Evolutionary conservation across 2,113 vertebrate species (phyloP), one percentile per base, ranked within the genome.

Genomic region (Lichenostomus cassidix): DNA sequence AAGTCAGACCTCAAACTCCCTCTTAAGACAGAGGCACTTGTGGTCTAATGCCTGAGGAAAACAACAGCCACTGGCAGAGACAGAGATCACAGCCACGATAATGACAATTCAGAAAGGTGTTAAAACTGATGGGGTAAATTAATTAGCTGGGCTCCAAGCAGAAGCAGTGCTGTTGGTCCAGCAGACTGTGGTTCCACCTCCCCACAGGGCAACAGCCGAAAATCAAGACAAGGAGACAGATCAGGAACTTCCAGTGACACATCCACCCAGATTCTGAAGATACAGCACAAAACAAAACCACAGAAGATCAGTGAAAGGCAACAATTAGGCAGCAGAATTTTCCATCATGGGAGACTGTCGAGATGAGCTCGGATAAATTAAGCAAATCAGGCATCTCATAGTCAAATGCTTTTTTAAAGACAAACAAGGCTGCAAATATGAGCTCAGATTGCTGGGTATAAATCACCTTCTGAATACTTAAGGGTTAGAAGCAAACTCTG

Each of bases 301-400:
- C 1, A 7, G 5, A 14, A 58, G 21, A 74, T 59, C 24, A 27
- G 27, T 10, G 49, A 70, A 77, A 74, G 64, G 35, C 56, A 89
- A 50, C 70, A 56, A 79, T 52, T 12, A 83, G 56, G 29, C 83
- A 75, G 65, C 39, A 64, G 73, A 82, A 81, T 78, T 89, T 65
- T 67, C 80, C 73, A 25, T 49, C 47, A 16, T 2, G 31, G 76
- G 73, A 93, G 80, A 56, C 39, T 5, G 33, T 12, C 0, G 0
- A 88, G 83, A 81, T 44, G 94, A 58, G 64, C 56, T 59, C 10
- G 39, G 96, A 62, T n/a, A 78, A 91, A 94, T 78, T 24, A 79
- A 77, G 46, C 59, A 56, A 77, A 83, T 50, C 19, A 2, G 60
- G 49, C 47, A 33, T n/a, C 69, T 78, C 13, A 1, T 0, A 47